Evolutionary conservation across 2,888 invertebrate species (phyloP).

Genomic region (Helleia helle): DNA sequence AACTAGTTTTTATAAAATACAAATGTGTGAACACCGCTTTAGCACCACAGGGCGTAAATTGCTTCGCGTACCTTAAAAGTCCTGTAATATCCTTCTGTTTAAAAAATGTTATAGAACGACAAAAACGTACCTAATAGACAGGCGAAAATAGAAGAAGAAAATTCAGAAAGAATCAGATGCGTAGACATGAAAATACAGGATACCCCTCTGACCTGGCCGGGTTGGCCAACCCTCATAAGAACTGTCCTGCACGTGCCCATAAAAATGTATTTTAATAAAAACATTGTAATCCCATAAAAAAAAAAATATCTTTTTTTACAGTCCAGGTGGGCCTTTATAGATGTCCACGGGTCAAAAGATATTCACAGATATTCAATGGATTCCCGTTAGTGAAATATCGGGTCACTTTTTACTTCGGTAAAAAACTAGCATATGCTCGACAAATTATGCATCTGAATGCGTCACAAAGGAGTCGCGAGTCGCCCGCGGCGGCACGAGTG

Average conservation of each 20-base stretch:
- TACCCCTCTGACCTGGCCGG: too few species aligned
- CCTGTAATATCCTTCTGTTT: slow-evolving; percentile 7
- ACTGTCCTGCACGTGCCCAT: neutral
- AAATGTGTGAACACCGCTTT: slow-evolving; percentile 32
- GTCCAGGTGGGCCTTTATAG: slow-evolving; percentile 57
- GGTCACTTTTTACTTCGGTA: slow-evolving; percentile 61
- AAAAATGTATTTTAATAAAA: slow-evolving; percentile 14
- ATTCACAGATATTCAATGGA: slow-evolving; percentile 55
- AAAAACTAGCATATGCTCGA: slow-evolving; percentile 67
- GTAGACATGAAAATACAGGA: too few species aligned
- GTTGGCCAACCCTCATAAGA: neutral
- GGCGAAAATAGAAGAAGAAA: neutral
- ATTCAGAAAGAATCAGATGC: neutral
- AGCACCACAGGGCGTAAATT: slow-evolving; percentile 56
- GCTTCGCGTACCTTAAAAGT: slow-evolving; percentile 26
- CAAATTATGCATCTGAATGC: slow-evolving; percentile 69
- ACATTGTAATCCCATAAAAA: slow-evolving; percentile 23
- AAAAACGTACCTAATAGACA: too few species aligned
- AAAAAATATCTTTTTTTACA: slow-evolving; percentile 39
- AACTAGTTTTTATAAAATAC: too few species aligned
- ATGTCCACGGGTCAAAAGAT: slow-evolving; percentile 65
- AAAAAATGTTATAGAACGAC: slow-evolving; percentile 8
- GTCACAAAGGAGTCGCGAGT: slow-evolving; percentile 48
- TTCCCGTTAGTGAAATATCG: slow-evolving; percentile 55
- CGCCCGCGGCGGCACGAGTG: slow-evolving; percentile 49